Evolutionary conservation across 1,140 invertebrate species (phyloP).

Genomic region (Leptopilina boulardi): DNA sequence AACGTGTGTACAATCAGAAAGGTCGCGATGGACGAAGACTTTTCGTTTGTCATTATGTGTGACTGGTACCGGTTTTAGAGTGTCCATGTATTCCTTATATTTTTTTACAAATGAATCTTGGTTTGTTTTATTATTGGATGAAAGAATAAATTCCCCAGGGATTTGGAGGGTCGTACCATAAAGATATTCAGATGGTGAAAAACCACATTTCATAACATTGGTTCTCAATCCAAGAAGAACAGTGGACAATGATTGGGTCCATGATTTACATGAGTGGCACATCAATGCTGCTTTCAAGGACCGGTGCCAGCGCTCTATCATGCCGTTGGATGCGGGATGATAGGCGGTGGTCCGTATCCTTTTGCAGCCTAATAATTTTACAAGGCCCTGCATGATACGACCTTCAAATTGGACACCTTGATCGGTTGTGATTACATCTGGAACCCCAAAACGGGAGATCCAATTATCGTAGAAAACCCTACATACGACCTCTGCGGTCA

Average conservation of each 20-base stretch:
- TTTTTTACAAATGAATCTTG: constrained; percentile 39
- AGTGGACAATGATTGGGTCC: constrained; percentile 45
- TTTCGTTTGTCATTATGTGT: not conserved
- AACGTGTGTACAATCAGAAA: not conserved
- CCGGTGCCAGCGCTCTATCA: constrained; percentile 61
- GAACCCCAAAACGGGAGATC: too few relatives aligned
- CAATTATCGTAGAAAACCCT: constrained; percentile 58
- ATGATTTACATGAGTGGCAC: constrained; percentile 29
- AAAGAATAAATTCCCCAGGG: constrained; percentile 64
- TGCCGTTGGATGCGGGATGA: too few relatives aligned
- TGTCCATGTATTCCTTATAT: constrained; percentile 37
- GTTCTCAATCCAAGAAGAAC: constrained; percentile 29
- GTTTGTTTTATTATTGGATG: not conserved
- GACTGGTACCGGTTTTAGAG: constrained; percentile 35
- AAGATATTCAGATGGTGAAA: constrained; percentile 48
- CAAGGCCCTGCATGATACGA: constrained; percentile 49
- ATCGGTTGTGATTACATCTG: constrained; percentile 60
- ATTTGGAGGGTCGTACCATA: constrained; percentile 54
- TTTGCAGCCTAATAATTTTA: not conserved
- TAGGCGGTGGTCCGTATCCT: not conserved
- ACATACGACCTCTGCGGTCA: constrained; percentile 64
- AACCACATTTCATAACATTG: not conserved
- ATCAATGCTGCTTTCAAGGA: constrained; percentile 56
- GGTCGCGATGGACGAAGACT: not conserved
- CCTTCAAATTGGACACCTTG: constrained; percentile 63